These are phyloP conservation scores for Spilosoma lubricipeda DNA, from an alignment of 2,888 invertebrate species.

Conservation along the genomic window DNA sequence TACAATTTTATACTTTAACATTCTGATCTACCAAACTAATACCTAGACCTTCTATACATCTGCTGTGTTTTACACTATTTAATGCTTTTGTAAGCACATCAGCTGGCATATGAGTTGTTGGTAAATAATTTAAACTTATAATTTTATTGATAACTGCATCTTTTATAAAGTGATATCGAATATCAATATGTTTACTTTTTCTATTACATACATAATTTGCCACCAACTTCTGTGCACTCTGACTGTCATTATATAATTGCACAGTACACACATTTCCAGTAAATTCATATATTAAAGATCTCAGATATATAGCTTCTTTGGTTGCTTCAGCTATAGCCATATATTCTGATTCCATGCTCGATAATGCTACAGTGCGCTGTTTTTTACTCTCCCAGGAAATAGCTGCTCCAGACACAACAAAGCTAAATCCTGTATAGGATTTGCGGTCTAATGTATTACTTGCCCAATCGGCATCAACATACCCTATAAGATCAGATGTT, in stretches of 20 bases:
- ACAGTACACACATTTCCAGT: constrained; percentile 22
- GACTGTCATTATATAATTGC: constrained; percentile 26
- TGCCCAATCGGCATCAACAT: neutral
- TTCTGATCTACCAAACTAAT: no score
- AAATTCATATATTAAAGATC: constrained; percentile 22
- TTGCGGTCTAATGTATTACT: neutral
- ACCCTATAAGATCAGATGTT: neutral
- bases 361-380: neutral
- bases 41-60: no score
- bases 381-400: neutral
- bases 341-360: neutral
- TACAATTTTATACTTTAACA: no score
- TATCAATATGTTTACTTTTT: no score
- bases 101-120: no score
- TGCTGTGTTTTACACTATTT: no score
- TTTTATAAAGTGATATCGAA: no score
- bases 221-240: constrained; percentile 23
- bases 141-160: no score
- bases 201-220: no score
- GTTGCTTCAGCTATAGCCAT: neutral
- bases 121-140: no score
- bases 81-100: no score
- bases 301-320: constrained; percentile 2
- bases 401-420: neutral
- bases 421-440: neutral